Conservation (phyloP, 2,888 invertebrate species). For the Hydropsyche betteni region DNA sequence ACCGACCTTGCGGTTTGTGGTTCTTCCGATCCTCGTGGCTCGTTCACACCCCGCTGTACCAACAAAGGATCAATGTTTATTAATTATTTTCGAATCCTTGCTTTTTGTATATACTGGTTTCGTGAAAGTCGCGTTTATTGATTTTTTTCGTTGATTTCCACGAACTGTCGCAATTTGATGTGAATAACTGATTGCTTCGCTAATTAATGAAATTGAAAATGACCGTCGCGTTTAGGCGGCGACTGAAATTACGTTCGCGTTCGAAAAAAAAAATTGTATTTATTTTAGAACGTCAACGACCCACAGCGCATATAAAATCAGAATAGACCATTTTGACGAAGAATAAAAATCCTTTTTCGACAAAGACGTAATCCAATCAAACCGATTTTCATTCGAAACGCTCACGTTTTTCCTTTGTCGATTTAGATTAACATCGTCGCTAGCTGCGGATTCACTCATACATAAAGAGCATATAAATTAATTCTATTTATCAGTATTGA, state of each 20-base stretch:
- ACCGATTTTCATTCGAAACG: neutral
- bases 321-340: too few relatives aligned
- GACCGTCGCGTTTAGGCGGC: too few relatives aligned
- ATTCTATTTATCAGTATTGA: neutral
- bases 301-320: too few relatives aligned
- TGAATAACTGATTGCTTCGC: neutral
- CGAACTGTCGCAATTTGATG: neutral
- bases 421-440: conserved; percentile 3
- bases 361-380: conserved; percentile 11
- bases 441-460: neutral
- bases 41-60: neutral
- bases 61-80: neutral
- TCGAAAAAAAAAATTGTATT: too few relatives aligned
- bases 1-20: conserved; percentile 11
- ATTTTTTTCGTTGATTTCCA: neutral
- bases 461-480: conserved; percentile 5
- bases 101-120: neutral
- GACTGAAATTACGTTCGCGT: too few relatives aligned
- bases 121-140: neutral
- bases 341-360: neutral
- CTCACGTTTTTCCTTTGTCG: conserved; percentile 18
- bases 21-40: neutral
- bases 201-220: neutral
- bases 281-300: too few relatives aligned
- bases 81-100: neutral